A percentile compares a stretch with the other conserved stretches of the same genome.
phyloP scores from a whole-genome alignment of 1,140 invertebrate species.

The Drosophila tsacasi region DNA sequence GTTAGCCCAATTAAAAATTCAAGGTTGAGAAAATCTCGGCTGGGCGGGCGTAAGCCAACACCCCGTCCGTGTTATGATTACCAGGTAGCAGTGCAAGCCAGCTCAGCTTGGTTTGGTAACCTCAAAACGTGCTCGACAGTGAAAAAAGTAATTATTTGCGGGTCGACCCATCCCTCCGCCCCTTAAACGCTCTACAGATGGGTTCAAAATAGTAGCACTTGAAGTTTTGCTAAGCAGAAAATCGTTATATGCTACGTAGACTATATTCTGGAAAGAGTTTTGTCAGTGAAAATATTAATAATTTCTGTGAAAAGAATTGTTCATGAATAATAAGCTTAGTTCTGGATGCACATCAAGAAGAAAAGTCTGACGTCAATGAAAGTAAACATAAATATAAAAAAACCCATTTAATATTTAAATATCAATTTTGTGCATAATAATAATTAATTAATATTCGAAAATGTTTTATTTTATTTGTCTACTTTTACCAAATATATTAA shows the following conservation, averaged over 20 bases:
- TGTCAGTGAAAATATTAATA: no score
- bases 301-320: not conserved
- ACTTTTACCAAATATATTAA: no score
- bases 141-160: constrained; percentile 68
- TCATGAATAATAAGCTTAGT: not conserved
- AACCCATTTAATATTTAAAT: no score
- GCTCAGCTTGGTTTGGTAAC: constrained; percentile 54
- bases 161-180: constrained; percentile 1
- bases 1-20: constrained; percentile 77
- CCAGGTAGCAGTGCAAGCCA: constrained; percentile 15
- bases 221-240: not conserved
- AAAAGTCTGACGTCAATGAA: no score
- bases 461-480: no score
- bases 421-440: no score
- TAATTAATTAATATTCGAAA: no score
- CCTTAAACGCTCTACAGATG: constrained; percentile 2
- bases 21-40: constrained; percentile 74
- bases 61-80: constrained; percentile 24
- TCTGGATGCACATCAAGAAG: no score
- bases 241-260: not conserved
- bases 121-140: constrained; percentile 76
- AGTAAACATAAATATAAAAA: no score
- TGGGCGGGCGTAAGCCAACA: constrained; percentile 54
- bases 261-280: not conserved
- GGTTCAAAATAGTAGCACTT: not conserved